A percentile compares a stretch with the other conserved stretches of the same genome.
Conservation (phyloP, 1,140 invertebrate genomes). For the Portunus trituberculatus region DNA sequence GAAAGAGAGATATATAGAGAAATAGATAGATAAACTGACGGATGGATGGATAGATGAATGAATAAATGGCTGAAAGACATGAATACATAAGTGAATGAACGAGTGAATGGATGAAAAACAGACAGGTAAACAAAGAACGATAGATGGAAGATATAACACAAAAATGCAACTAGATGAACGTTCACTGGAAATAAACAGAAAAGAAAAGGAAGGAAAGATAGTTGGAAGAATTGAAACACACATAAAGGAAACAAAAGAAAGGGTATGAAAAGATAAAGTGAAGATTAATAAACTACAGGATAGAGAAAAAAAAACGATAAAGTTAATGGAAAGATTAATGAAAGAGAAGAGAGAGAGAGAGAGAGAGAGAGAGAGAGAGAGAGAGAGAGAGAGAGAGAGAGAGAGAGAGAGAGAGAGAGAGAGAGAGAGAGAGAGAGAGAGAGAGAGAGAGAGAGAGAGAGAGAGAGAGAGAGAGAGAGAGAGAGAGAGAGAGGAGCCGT, state of each 20-base stretch:
- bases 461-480: background rate
- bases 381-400: background rate
- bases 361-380: background rate
- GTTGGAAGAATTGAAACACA: too few species aligned
- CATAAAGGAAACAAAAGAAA: too few species aligned
- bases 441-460: background rate
- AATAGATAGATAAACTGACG: background rate
- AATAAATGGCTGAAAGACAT: background rate
- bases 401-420: slow-evolving; percentile 11
- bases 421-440: background rate
- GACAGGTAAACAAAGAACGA: too few species aligned
- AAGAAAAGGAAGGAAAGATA: too few species aligned
- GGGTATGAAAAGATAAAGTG: background rate
- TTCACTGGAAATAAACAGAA: too few species aligned
- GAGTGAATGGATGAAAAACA: too few species aligned
- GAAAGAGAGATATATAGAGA: too few species aligned
- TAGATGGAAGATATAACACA: too few species aligned
- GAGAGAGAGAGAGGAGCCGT: background rate
- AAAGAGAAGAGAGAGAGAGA: background rate
- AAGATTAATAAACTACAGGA: background rate
- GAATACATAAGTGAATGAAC: too few species aligned
- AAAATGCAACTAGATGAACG: too few species aligned
- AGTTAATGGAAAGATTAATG: too few species aligned
- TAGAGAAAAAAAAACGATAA: too few species aligned
- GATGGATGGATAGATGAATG: background rate